Percentiles rank a stretch among this genome's conserved stretches.
phyloP scores from a whole-genome alignment of 2,888 invertebrate species.

The Troglohyphantes excavatus region DNA sequence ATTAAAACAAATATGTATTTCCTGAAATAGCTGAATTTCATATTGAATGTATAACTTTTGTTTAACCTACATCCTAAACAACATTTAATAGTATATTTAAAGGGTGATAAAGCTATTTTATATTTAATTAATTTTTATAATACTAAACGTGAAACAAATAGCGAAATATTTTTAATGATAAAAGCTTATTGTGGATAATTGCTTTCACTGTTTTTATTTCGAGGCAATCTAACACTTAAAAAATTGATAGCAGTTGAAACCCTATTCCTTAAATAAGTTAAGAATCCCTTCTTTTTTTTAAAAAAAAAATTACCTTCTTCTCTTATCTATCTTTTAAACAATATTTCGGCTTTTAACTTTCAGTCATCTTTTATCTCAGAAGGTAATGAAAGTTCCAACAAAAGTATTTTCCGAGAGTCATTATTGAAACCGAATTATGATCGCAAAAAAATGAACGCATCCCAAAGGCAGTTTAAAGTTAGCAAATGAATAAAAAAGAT shows the following conservation, averaged over 20 bases:
- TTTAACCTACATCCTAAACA: no score
- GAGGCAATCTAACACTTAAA: no score
- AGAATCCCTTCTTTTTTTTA: background rate
- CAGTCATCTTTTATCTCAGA: slow-evolving; percentile 38
- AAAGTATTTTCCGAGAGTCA: slow-evolving; percentile 53
- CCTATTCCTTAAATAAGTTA: background rate
- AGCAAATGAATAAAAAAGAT: slow-evolving; percentile 12
- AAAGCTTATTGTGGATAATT: no score
- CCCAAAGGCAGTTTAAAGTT: slow-evolving; percentile 43
- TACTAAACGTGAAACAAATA: no score
- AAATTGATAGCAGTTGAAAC: background rate
- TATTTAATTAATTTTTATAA: no score
- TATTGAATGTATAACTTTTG: no score
- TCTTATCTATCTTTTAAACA: slow-evolving; percentile 36
- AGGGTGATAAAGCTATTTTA: no score
- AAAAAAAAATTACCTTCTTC: slow-evolving; percentile 15
- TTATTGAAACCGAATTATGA: slow-evolving; percentile 59
- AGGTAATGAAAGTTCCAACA: slow-evolving; percentile 29
- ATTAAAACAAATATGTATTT: no score
- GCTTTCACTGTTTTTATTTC: no score
- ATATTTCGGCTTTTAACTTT: slow-evolving; percentile 31
- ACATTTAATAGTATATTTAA: no score
- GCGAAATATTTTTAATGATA: no score
- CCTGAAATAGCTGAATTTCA: no score
- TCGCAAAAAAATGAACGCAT: slow-evolving; percentile 36